Conservation (phyloP, 2,797 vertebrate species). For the Bradypus variegatus region DNA sequence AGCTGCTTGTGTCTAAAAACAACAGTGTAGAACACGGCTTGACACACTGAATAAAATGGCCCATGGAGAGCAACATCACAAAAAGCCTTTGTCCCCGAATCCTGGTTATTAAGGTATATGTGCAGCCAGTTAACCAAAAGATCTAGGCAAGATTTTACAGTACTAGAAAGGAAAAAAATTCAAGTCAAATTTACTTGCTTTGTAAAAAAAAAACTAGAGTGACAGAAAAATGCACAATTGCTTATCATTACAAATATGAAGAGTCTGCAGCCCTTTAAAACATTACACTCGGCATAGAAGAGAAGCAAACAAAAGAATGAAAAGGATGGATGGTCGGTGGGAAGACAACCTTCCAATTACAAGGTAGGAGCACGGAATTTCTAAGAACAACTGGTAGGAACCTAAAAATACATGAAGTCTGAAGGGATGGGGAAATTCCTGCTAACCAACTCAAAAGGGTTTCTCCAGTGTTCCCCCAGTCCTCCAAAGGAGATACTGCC, state of each 20-base stretch:
- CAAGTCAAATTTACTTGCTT: not conserved
- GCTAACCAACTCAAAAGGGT: not conserved
- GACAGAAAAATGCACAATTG: not conserved
- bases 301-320: not conserved
- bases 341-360: not conserved
- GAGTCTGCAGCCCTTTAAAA: not conserved
- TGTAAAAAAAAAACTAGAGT: not conserved
- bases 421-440: not conserved
- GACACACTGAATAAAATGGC: slow-evolving; percentile 89
- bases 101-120: slow-evolving; percentile 88
- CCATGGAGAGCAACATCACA: slow-evolving; percentile 90
- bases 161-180: slow-evolving; percentile 64
- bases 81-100: slow-evolving; percentile 80
- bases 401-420: not conserved
- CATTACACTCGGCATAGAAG: not conserved
- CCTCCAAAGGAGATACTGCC: not conserved
- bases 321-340: not conserved
- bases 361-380: not conserved
- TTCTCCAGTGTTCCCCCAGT: not conserved
- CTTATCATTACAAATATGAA: not conserved
- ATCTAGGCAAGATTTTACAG: slow-evolving; percentile 88
- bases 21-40: slow-evolving; percentile 90
- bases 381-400: not conserved
- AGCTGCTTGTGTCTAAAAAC: slow-evolving; percentile 89
- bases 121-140: slow-evolving; percentile 91